These are phyloP conservation scores for Tenthredo notha DNA, from an alignment of 2,888 invertebrate species.

Conservation along the genomic window DNA sequence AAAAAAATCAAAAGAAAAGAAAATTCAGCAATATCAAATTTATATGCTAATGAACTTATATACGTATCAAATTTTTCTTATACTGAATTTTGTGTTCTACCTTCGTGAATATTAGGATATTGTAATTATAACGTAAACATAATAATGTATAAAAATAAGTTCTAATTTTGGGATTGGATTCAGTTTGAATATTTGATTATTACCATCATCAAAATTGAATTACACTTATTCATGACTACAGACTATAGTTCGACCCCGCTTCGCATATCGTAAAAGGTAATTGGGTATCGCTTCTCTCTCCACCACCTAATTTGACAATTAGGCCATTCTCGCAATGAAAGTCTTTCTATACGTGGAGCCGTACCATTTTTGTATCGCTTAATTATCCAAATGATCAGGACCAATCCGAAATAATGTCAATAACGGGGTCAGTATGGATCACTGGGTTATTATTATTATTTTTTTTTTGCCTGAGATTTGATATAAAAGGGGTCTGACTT, in stretches of 20 bases:
- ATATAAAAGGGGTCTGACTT: background rate
- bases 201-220: background rate
- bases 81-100: constrained; percentile 30
- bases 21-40: constrained; percentile 14
- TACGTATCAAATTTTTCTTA: constrained; percentile 25
- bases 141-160: background rate
- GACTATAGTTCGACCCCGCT: background rate
- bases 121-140: background rate
- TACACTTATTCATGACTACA: constrained; percentile 5
- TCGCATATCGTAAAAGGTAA: background rate
- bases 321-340: background rate
- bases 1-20: background rate
- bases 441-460: background rate
- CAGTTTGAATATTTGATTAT: constrained; percentile 1
- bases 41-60: background rate
- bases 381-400: no score
- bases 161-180: background rate
- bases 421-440: background rate
- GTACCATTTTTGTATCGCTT: no score
- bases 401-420: background rate
- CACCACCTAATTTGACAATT: background rate
- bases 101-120: background rate
- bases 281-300: no score
- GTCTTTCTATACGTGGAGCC: no score
- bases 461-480: background rate